Evolutionary conservation across 2,113 vertebrate species (phyloP), one percentile per base, ranked within the genome.

Genomic region (Hoplias malabaricus): DNA sequence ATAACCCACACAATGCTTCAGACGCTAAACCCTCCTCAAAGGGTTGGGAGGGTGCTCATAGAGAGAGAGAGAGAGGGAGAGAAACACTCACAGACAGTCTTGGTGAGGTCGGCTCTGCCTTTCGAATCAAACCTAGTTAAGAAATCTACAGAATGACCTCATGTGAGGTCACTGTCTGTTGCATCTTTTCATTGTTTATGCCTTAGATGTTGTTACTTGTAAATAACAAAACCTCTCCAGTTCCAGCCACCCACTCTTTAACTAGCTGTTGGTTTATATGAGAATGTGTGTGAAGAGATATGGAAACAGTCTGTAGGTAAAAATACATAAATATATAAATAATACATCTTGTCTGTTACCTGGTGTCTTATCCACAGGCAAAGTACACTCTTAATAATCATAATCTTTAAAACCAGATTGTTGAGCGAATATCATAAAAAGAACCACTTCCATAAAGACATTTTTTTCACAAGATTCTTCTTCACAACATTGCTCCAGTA

Each of bases 71-170:
- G 31, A 21, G 29, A 48, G 10, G 21, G 11, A 59, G 23, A 50
- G 13, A 68, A 48, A 50, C 81, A 86, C 87, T 87, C 83, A 43
- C 23, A 61, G 57, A 65, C 68, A 62, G 78, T 81, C 84, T 82
- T 84, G 19, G 54, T 71, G 84, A 83, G 85, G 88, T 88, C 46
- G 80, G 77, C 66, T 80, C 87, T 66, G 1, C 68, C 89, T 69
- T 75, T 93, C 71, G 86, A 91, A 91, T 91, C 75, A 85, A 90
- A 89, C 90, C 86, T 92, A 90, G 86, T 90, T 84, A 80, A 76
- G 68, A 16, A 27, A 36, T 13, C 67, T 8, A 70, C 36, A 42
- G 40, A 59, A 29, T 34, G 25, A 61, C 59, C 11, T 4, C 27
- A 38, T 73, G 40, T 59, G 34, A 66, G 61, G 33, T 11, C 43